Base-by-base conservation (phyloP, 2,888 invertebrate species). In the Muschampia plurimacula region DNA sequence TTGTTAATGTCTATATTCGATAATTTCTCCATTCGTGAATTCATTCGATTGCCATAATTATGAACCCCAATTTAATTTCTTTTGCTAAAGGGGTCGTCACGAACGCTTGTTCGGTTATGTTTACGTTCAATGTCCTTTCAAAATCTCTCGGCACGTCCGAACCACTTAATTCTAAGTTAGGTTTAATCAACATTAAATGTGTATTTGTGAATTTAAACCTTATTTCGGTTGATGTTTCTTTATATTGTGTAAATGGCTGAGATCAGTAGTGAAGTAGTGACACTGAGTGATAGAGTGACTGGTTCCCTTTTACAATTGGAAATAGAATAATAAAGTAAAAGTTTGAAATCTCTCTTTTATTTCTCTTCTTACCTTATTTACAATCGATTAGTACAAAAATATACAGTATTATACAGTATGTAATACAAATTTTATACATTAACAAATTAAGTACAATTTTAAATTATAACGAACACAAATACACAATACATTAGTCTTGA, bases 281-380 rank as follows among this genome's bases (percentile, higher is more conserved):
- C 90, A 90, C 89, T 89, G 91, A 89, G 89, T 91, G 93, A 89
- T 89, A 91, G 92, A 88, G 89, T 91, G 93, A 92, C 84, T 92
- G 93, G 90, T 88, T 90, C 90, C 90, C 89, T 93, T 94, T 94
- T 93, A 93, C 93, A 93, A 93, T 93, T 94, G 92, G 90, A 93
- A 89, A 89, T 93, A 92, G 92, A 91, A 90, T 90, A 92, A 91
- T 92, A 91, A 89, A 92, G 82, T 88, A 88, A 92, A 93, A 91
- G 88, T 91, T 92, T 89, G 88, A 89, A 81, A 86, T 84, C 80
- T 84, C 79, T 85, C 82, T 88, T 90, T 68, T 68, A 68, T 68
- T 60, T 68, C 60, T 60, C 46, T 32, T 76, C 62, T 67, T 66
- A 71, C 55, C 72, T 72, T 77, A 77, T 78, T 75, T 80, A 78